Conservation (phyloP, 2,888 invertebrate genomes). For the Cryptocephalus moraei region DNA sequence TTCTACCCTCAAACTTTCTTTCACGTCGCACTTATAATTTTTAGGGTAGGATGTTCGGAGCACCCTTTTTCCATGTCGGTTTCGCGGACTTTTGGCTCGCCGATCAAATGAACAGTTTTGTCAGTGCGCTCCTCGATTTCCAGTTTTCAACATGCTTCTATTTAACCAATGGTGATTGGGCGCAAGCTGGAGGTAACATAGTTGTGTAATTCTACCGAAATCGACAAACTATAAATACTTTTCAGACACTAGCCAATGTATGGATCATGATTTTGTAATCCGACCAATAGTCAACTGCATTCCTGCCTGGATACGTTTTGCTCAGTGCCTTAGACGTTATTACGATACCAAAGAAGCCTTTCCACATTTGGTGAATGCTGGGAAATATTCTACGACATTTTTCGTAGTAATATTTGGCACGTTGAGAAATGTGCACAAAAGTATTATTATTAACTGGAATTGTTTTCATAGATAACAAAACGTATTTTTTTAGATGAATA, state of each 20-base stretch:
- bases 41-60: conserved; percentile 52
- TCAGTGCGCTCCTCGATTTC: conserved; percentile 64
- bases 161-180: conserved; percentile 48
- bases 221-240: not conserved
- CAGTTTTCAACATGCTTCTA: conserved; percentile 75
- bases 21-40: conserved; percentile 4
- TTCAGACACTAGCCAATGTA: conserved; percentile 42
- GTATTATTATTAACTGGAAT: too few species aligned
- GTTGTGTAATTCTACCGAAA: not conserved
- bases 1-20: too few species aligned
- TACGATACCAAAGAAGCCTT: conserved; percentile 67
- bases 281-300: conserved; percentile 63
- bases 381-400: conserved; percentile 68
- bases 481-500: conserved; percentile 34
- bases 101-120: conserved; percentile 72
- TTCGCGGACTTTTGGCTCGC: conserved; percentile 84
- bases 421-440: conserved; percentile 10
- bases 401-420: conserved; percentile 55
- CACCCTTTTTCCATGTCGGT: conserved; percentile 68
- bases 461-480: not conserved
- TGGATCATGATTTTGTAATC: conserved; percentile 39
- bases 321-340: conserved; percentile 75
- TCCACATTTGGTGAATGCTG: conserved; percentile 77
- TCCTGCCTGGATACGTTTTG: conserved; percentile 78
- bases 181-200: conserved; percentile 37